Evolutionary conservation across 2,113 vertebrate genomes (phyloP).

Genomic region (Calypte anna): DNA sequence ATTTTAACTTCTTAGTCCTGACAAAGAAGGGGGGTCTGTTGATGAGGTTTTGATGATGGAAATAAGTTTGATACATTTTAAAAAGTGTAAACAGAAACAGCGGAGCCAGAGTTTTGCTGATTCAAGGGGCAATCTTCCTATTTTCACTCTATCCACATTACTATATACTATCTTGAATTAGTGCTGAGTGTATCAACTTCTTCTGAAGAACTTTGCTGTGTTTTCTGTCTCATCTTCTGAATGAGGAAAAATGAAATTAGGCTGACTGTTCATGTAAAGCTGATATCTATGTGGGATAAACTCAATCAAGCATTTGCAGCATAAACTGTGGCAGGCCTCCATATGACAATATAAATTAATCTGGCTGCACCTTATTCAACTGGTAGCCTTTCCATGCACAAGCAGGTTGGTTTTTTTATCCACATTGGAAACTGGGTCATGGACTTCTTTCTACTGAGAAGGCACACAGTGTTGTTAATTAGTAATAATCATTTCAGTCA

Average conservation of each 20-base stretch:
- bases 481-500: background rate
- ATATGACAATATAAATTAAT: background rate
- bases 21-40: too few relatives aligned
- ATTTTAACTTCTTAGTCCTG: too few relatives aligned
- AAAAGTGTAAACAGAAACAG: too few relatives aligned
- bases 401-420: background rate
- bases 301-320: background rate
- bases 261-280: background rate
- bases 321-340: background rate
- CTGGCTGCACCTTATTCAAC: background rate
- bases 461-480: background rate
- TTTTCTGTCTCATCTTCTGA: background rate
- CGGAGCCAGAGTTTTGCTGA: too few relatives aligned
- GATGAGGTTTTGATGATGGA: too few relatives aligned
- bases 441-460: background rate
- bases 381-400: background rate
- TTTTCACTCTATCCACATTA: too few relatives aligned
- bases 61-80: too few relatives aligned
- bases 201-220: background rate
- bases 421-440: background rate
- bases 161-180: too few relatives aligned
- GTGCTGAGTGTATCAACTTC: background rate
- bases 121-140: too few relatives aligned
- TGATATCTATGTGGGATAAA: background rate
- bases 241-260: background rate